Conservation (phyloP, 2,113 vertebrate genomes). For the Drymodes brunneopygia region DNA sequence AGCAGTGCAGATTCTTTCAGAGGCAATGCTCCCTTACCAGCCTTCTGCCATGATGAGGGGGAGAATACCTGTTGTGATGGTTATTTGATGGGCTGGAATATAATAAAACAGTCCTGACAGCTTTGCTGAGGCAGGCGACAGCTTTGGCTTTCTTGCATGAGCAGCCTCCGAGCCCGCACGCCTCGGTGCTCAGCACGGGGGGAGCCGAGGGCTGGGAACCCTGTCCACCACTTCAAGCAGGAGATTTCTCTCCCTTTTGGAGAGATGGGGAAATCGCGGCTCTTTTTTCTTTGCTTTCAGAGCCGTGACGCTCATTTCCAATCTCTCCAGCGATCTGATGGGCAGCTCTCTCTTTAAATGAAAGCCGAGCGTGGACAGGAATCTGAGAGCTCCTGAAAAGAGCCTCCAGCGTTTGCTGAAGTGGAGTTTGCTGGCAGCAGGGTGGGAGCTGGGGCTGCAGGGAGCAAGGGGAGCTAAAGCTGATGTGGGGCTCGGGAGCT, state of each 20-base stretch:
- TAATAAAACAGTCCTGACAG: background rate
- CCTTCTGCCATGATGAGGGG: background rate
- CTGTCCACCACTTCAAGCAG: background rate
- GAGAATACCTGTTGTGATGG: slow-evolving; percentile 18
- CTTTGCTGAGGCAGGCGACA: slow-evolving; percentile 4
- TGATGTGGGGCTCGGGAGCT: background rate
- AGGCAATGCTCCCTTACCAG: background rate
- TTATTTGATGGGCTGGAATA: background rate
- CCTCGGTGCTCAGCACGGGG: background rate
- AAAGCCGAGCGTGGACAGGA: background rate
- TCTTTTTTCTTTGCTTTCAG: background rate
- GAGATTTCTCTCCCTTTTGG: background rate
- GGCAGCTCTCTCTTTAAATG: background rate
- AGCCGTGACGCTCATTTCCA: background rate
- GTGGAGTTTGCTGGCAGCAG: background rate
- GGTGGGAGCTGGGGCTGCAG: background rate
- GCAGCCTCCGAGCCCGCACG: background rate
- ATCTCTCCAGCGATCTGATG: background rate
- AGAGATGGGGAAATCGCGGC: background rate
- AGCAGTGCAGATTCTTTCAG: background rate
- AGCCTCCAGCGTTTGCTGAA: background rate
- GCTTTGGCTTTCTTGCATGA: background rate
- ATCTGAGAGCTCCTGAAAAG: background rate
- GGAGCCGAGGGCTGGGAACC: background rate
- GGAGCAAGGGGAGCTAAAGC: background rate